Evolutionary conservation across 2,797 vertebrate genomes (phyloP).

Genomic region (Acipenser transmontanus): DNA sequence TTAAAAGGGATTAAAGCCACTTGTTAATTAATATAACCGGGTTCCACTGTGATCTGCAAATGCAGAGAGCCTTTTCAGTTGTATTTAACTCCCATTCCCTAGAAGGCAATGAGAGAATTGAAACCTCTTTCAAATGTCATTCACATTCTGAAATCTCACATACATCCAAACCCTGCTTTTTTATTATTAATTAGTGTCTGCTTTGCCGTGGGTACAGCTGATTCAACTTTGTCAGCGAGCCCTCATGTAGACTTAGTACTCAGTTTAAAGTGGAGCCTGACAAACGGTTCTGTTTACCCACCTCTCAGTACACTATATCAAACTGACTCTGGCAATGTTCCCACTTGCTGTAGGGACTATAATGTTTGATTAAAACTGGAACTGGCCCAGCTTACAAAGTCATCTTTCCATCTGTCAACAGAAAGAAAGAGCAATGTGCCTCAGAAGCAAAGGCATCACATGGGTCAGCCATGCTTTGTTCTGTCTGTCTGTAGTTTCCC

Average conservation of each 20-base stretch:
- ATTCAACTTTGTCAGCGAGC: slow-evolving; percentile 44
- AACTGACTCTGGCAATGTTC: slow-evolving; percentile 46
- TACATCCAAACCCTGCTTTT: slow-evolving; percentile 24
- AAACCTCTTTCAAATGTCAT: slow-evolving; percentile 3
- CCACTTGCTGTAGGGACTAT: slow-evolving; percentile 48
- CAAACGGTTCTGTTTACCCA: slow-evolving; percentile 59
- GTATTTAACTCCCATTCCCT: background rate
- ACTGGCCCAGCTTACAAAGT: slow-evolving; percentile 47
- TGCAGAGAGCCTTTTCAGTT: background rate
- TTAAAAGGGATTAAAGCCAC: too few species aligned
- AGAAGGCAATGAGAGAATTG: background rate
- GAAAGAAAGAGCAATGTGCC: slow-evolving; percentile 45
- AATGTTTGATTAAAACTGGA: slow-evolving; percentile 53
- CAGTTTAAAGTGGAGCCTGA: slow-evolving; percentile 41
- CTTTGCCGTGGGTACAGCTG: slow-evolving; percentile 31
- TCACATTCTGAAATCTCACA: background rate
- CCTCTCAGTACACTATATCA: slow-evolving; percentile 53
- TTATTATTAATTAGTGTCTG: slow-evolving; percentile 32
- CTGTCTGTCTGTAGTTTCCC: slow-evolving; percentile 57
- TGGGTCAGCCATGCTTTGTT: slow-evolving; percentile 62
- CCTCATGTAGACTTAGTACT: slow-evolving; percentile 40
- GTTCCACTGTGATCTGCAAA: background rate
- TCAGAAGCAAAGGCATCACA: slow-evolving; percentile 52
- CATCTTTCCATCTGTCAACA: slow-evolving; percentile 29
- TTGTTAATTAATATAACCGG: background rate